Percentiles rank a stretch among this genome's conserved stretches.
Evolutionary conservation across 2,797 vertebrate genomes (phyloP).

Genomic region (Pangasius krempfi): DNA sequence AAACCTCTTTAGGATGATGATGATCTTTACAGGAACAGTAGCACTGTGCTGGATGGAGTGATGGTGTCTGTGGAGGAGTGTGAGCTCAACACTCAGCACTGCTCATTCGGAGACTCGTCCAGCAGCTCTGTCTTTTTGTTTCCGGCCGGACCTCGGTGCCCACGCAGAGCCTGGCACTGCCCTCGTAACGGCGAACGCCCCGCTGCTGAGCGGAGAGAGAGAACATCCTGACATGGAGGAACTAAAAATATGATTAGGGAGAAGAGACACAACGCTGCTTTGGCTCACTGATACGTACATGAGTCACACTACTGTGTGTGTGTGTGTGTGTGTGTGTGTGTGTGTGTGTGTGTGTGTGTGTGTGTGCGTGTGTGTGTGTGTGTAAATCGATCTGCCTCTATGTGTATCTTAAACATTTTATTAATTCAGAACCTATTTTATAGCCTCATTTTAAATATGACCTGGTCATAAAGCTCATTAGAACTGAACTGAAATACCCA

Average conservation of each 20-base stretch:
- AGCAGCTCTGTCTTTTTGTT: conserved; percentile 67
- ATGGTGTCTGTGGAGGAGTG: conserved; percentile 10
- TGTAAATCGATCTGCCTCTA: too few relatives aligned
- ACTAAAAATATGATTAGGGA: neutral
- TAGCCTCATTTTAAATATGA: neutral
- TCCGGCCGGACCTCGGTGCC: conserved; percentile 71
- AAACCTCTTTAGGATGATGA: neutral
- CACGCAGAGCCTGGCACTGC: conserved; percentile 72
- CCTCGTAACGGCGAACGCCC: conserved; percentile 53
- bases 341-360: too few relatives aligned
- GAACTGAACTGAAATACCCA: neutral
- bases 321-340: neutral
- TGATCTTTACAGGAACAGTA: neutral
- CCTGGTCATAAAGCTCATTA: neutral
- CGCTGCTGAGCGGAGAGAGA: neutral
- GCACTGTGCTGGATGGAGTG: neutral
- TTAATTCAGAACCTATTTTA: neutral
- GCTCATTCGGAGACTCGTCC: conserved; percentile 61
- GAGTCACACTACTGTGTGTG: neutral
- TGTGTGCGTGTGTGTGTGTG: too few relatives aligned
- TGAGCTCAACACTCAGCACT: conserved; percentile 52
- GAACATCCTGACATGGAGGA: neutral
- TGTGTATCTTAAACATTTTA: neutral
- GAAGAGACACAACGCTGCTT: neutral
- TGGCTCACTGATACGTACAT: neutral